A percentile compares a stretch with the other conserved stretches of the same genome.
Conservation (phyloP, 30 jellyfish, hydroid and myxozoan genomes). For the Aurelia aurita complex sp. Pacific region DNA sequence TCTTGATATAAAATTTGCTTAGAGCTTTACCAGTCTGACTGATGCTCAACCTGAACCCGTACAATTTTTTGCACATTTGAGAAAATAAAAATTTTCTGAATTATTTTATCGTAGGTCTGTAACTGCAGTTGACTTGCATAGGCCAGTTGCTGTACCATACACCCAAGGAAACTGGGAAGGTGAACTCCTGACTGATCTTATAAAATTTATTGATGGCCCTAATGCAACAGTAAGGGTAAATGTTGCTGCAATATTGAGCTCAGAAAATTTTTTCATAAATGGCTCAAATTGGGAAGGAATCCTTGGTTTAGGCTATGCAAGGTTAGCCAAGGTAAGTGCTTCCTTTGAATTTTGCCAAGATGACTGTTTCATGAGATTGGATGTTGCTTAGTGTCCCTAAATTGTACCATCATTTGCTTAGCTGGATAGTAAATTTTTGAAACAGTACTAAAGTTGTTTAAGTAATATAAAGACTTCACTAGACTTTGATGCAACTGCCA, state of each 20-base stretch:
- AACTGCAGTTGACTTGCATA: conserved; percentile 79
- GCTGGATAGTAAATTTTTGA: too few relatives aligned
- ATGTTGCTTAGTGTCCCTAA: too few relatives aligned
- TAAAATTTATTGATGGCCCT: conserved; percentile 89
- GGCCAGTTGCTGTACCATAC: conserved; percentile 99
- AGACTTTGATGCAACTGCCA: too few relatives aligned
- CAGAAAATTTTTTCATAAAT: conserved; percentile 94
- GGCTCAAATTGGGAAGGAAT: conserved; percentile 99
- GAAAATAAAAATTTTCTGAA: neutral
- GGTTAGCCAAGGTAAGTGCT: conserved; percentile 85
- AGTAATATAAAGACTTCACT: too few relatives aligned
- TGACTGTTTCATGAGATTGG: too few relatives aligned
- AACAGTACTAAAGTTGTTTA: too few relatives aligned
- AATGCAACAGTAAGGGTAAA: conserved; percentile 93
- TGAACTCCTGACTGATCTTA: conserved; percentile 87
- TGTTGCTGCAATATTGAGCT: conserved; percentile 89
- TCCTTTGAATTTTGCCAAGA: neutral
- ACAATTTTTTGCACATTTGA: too few relatives aligned
- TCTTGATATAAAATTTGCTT: too few relatives aligned
- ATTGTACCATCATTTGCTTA: too few relatives aligned
- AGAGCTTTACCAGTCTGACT: too few relatives aligned
- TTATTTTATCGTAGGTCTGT: conserved; percentile 66
- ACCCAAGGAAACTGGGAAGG: conserved; percentile 99
- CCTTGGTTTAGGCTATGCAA: conserved; percentile 97
- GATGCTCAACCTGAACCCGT: too few relatives aligned